Conservation (phyloP, 2,888 invertebrate genomes). For the Drosophila fulvimacula region DNA sequence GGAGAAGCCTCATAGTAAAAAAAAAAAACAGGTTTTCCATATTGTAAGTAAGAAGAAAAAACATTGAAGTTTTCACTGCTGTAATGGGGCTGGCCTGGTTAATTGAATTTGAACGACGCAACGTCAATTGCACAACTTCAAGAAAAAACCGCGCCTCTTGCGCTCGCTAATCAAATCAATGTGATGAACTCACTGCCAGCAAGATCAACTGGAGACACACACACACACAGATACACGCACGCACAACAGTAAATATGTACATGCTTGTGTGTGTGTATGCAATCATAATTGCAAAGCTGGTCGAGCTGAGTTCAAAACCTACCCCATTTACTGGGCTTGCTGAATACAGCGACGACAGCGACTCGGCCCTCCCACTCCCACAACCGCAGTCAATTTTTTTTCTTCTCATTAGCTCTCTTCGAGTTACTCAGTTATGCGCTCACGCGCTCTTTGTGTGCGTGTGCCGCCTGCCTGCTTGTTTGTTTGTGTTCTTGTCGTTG, state of each 20-base stretch:
- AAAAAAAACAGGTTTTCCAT: slow-evolving; percentile 55
- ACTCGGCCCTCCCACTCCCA: neutral
- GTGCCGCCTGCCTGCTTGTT: slow-evolving; percentile 36
- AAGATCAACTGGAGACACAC: slow-evolving; percentile 43
- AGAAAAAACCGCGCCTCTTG: slow-evolving; percentile 46
- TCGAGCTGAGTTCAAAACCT: slow-evolving; percentile 51
- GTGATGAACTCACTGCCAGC: slow-evolving; percentile 62
- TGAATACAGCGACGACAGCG: slow-evolving; percentile 2
- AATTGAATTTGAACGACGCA: slow-evolving; percentile 37
- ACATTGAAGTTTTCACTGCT: slow-evolving; percentile 53
- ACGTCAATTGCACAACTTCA: slow-evolving; percentile 47
- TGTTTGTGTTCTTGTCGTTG: slow-evolving; percentile 35
- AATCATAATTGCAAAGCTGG: slow-evolving; percentile 62
- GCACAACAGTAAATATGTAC: slow-evolving; percentile 8
- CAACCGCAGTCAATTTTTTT: slow-evolving; percentile 1
- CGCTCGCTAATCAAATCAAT: slow-evolving; percentile 55
- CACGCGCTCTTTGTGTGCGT: slow-evolving; percentile 38
- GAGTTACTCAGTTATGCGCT: slow-evolving; percentile 30
- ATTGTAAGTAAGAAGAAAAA: slow-evolving; percentile 12
- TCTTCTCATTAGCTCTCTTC: slow-evolving; percentile 41
- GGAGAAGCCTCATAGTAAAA: slow-evolving; percentile 50
- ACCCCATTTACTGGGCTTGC: slow-evolving; percentile 49
- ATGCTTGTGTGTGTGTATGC: slow-evolving; percentile 29
- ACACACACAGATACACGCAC: neutral
- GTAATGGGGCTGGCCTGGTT: slow-evolving; percentile 55